Conservation (phyloP, 2,113 vertebrate genomes). For the Rhinoptilus africanus region DNA sequence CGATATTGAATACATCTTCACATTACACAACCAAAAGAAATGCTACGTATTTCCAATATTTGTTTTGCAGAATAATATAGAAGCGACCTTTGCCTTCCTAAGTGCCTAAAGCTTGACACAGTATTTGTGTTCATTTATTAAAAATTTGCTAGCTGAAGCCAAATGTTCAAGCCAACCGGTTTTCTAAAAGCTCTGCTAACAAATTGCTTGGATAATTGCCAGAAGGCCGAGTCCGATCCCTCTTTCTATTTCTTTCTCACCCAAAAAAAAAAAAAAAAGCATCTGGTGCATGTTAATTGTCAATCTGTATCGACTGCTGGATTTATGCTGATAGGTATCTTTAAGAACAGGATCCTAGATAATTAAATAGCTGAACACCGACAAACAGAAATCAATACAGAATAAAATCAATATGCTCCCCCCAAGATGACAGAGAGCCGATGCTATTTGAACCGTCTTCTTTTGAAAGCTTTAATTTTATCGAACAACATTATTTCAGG, state of each 20-base stretch:
- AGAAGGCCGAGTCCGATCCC: neutral
- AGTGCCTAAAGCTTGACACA: constrained; percentile 29
- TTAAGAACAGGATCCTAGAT: neutral
- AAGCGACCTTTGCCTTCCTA: neutral
- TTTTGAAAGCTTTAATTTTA: constrained; percentile 34
- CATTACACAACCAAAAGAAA: constrained; percentile 1
- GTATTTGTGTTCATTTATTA: constrained; percentile 40
- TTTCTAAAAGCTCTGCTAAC: constrained; percentile 24
- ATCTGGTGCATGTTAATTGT: constrained; percentile 12
- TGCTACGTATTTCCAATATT: constrained; percentile 37
- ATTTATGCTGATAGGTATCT: neutral
- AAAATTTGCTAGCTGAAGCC: neutral
- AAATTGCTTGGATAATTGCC: constrained; percentile 46
- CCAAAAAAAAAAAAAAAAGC: neutral
- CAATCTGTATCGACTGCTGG: neutral
- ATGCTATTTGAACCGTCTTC: neutral
- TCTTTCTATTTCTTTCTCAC: constrained; percentile 7
- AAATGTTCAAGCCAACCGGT: constrained; percentile 20
- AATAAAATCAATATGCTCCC: neutral
- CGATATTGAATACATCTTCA: neutral
- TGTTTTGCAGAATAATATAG: neutral
- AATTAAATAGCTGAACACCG: neutral
- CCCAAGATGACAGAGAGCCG: neutral
- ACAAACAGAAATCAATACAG: neutral
- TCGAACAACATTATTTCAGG: constrained; percentile 23